Evolutionary conservation across 2,888 invertebrate genomes (phyloP).

Genomic region (Agrilus mali): DNA sequence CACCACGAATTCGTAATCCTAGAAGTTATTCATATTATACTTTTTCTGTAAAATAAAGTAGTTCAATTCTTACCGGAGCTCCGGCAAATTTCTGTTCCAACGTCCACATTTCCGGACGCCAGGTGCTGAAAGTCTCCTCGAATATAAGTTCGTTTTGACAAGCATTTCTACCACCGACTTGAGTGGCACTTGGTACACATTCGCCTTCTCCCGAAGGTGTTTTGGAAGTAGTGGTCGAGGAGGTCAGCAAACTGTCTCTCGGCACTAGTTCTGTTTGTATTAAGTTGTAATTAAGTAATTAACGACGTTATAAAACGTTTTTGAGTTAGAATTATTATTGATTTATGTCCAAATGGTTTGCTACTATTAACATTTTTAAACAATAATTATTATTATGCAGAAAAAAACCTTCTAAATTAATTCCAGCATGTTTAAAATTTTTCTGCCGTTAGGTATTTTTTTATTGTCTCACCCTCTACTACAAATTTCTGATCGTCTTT

Average conservation of each 20-base stretch:
- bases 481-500: slow-evolving; percentile 47
- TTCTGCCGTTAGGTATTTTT: background rate
- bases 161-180: slow-evolving; percentile 28
- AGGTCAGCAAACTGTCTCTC: background rate
- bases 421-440: too few relatives aligned
- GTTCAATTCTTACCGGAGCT: slow-evolving; percentile 3
- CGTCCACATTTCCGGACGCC: slow-evolving; percentile 5
- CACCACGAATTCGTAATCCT: slow-evolving; percentile 61
- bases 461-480: slow-evolving; percentile 36
- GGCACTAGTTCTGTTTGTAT: background rate
- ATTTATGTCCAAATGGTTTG: too few relatives aligned
- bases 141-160: slow-evolving; percentile 44
- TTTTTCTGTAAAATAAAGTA: too few relatives aligned
- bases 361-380: too few relatives aligned
- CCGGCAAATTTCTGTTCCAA: slow-evolving; percentile 3
- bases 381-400: too few relatives aligned
- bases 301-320: too few relatives aligned
- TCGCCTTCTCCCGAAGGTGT: background rate
- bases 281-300: background rate
- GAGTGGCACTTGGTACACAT: slow-evolving; percentile 19
- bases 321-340: too few relatives aligned
- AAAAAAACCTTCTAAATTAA: too few relatives aligned
- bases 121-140: slow-evolving; percentile 42
- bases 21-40: slow-evolving; percentile 13
- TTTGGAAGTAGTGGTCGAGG: slow-evolving; percentile 17